Percentiles rank a stretch among this genome's conserved stretches.
Evolutionary conservation across 1,140 invertebrate species (phyloP).

Genomic region (Pogonognathellus flavescens): DNA sequence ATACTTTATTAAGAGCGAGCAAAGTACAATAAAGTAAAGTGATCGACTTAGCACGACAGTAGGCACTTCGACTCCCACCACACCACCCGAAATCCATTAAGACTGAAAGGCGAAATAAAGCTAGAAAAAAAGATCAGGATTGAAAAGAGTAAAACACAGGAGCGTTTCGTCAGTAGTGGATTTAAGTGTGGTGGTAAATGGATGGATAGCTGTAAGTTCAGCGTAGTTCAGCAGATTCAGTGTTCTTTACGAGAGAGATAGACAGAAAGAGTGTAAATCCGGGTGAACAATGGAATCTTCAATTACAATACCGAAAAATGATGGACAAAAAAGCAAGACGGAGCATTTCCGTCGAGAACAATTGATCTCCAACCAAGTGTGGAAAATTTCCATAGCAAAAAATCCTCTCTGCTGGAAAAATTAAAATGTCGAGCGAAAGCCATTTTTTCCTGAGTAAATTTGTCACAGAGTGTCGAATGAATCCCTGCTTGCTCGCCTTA

Average conservation of each 20-base stretch:
- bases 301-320: slow-evolving; percentile 67
- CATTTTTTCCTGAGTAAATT: slow-evolving; percentile 59
- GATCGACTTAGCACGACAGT: slow-evolving; percentile 42
- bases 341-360: slow-evolving; percentile 67
- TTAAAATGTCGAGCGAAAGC: slow-evolving; percentile 64
- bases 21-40: slow-evolving; percentile 46
- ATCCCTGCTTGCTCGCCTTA: slow-evolving; percentile 15
- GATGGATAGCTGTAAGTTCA: not conserved
- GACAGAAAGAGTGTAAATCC: slow-evolving; percentile 64
- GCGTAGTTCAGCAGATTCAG: not conserved
- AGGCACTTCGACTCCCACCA: not conserved
- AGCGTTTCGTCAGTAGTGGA: not conserved
- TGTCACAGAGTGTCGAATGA: slow-evolving; percentile 64
- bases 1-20: slow-evolving; percentile 15
- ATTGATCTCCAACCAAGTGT: slow-evolving; percentile 67
- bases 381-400: slow-evolving; percentile 66
- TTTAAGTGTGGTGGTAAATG: not conserved
- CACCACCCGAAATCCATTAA: slow-evolving; percentile 58
- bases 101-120: slow-evolving; percentile 42
- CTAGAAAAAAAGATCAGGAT: slow-evolving; percentile 37
- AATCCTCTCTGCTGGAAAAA: slow-evolving; percentile 64
- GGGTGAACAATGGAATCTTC: slow-evolving; percentile 67
- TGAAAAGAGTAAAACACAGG: slow-evolving; percentile 3
- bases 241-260: slow-evolving; percentile 15
- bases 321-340: slow-evolving; percentile 65